These are phyloP conservation scores for Cyrtorhinus lividipennis DNA, from an alignment of 1,140 invertebrate species.

Conservation along the genomic window DNA sequence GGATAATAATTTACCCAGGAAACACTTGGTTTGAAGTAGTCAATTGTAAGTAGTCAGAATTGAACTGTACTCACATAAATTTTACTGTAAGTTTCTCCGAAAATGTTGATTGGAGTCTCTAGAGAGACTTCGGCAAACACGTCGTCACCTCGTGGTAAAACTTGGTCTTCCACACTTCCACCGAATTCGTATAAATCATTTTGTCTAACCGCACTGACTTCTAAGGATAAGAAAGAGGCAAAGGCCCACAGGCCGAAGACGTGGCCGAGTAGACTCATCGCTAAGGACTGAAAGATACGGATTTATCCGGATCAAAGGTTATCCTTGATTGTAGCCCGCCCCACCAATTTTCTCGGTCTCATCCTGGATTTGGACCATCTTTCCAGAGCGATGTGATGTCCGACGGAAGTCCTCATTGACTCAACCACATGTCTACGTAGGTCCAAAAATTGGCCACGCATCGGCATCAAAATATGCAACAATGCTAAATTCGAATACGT, in stretches of 20 bases:
- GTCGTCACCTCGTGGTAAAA: slow-evolving; percentile 7
- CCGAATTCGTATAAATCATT: slow-evolving; percentile 4
- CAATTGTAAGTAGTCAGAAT: no score
- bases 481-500: no score
- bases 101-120: not conserved
- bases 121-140: not conserved
- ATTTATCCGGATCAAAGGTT: not conserved
- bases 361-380: not conserved
- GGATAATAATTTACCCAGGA: no score
- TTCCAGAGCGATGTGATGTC: no score
- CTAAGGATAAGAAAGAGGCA: not conserved
- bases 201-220: not conserved
- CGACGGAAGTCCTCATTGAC: no score
- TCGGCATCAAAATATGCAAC: no score
- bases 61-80: slow-evolving; percentile 11
- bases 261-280: not conserved
- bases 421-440: no score
- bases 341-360: not conserved
- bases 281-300: not conserved
- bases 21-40: no score
- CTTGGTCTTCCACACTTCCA: not conserved
- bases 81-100: not conserved
- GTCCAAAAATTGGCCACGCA: no score
- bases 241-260: not conserved
- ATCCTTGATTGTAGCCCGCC: not conserved